Evolutionary conservation across 1,140 invertebrate species (phyloP), one percentile per base, ranked within the genome.

Genomic region (Asobara japonica): DNA sequence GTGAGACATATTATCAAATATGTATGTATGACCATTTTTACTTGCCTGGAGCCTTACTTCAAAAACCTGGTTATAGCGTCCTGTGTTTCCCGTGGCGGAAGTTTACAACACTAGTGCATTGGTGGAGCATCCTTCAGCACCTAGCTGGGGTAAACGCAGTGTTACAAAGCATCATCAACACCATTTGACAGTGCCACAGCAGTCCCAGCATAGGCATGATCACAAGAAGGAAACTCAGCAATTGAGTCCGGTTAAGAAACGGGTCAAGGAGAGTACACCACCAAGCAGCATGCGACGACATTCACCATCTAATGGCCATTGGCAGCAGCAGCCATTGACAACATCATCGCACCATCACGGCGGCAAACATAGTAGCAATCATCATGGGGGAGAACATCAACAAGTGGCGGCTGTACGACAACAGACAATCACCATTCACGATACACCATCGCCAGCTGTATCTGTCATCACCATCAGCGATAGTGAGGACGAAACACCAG

Each of bases 401-500:
- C 83, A 90, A 81, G 79, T 84, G 72, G 85, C 84, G 29, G 80
- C 85, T 29, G 84, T 83, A 33, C 80, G 88, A 36, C 89, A 91
- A 65, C 92, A 92, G 76, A 96, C 95, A 1, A 96, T 97, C 74
- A 95, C 95, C 16, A 96, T 96, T 71, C 91, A 93, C 62, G 96
- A 97, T 82, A 97, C 97, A 13, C 97, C 97, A 3, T 97, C 96
- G 16, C 96, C 96, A 3, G 93, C 95, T 51, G 94, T 96, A n/a
- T 97, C 96, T 61, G 96, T 98, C 71, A 98, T 98, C 77, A 98
- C 96, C 18, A 98, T 98, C 79, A 98, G 96, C 33, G 97, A 98
- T 82, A 97, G 96, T 80, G 97, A 98, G 80, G 96, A 98, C 83
- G 96, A 98, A 83, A 87, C 89, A 16, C 87, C 90, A 51, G 83